A percentile compares a stretch with the other conserved stretches of the same genome.
Conservation (phyloP, 2,888 invertebrate genomes). For the Cinara cedri region DNA sequence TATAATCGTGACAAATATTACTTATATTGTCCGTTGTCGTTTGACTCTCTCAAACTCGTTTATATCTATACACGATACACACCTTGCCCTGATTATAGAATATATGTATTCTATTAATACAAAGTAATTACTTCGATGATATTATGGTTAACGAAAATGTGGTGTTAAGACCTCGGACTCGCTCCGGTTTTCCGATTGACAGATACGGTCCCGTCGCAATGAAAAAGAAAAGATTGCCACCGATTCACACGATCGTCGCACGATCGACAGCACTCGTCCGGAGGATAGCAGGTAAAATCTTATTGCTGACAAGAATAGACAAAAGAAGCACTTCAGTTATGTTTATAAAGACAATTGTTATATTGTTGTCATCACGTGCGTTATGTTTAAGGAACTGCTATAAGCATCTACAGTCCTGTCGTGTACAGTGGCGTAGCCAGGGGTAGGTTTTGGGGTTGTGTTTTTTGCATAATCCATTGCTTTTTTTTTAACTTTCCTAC, state of each 20-base stretch:
- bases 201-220: slow-evolving; percentile 25
- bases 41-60: neutral
- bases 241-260: neutral
- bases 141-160: neutral
- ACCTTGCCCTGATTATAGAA: neutral
- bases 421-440: too few relatives aligned
- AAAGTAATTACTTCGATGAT: slow-evolving; percentile 18
- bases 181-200: slow-evolving; percentile 43
- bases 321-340: too few relatives aligned
- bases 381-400: too few relatives aligned
- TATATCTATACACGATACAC: neutral
- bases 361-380: too few relatives aligned
- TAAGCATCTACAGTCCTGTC: too few relatives aligned
- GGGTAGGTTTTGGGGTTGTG: too few relatives aligned
- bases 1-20: too few relatives aligned
- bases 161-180: slow-evolving; percentile 33
- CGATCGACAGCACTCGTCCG: slow-evolving; percentile 11
- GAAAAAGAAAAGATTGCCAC: slow-evolving; percentile 9
- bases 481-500: too few relatives aligned
- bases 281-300: slow-evolving; percentile 35
- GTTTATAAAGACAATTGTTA: too few relatives aligned
- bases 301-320: too few relatives aligned
- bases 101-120: neutral
- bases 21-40: neutral
- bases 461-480: too few relatives aligned